Conservation (phyloP, 2,888 invertebrate species). For the Atrina japonica region DNA sequence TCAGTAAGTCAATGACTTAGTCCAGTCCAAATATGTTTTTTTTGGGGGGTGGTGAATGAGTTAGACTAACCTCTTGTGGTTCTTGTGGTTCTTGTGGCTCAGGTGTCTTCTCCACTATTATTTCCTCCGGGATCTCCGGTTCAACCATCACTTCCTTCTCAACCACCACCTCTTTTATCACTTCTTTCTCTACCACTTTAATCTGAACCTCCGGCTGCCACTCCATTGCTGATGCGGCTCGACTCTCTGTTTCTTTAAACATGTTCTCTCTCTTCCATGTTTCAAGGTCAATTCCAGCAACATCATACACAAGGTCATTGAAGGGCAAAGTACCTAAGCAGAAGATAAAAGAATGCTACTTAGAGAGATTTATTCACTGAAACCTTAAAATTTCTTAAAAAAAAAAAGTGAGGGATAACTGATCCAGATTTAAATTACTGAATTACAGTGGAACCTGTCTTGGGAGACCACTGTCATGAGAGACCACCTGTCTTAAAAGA, state of each 20-base stretch:
- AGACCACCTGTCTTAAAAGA: too few species aligned
- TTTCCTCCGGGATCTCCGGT: not conserved
- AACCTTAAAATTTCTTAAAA: not conserved
- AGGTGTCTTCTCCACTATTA: slow-evolving; percentile 42
- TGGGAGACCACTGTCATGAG: too few species aligned
- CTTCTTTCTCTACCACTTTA: slow-evolving; percentile 43
- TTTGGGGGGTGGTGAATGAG: too few species aligned
- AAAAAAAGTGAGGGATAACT: not conserved
- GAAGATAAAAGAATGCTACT: not conserved
- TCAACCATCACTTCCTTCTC: slow-evolving; percentile 4
- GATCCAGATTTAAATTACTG: not conserved
- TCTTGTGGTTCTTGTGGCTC: slow-evolving; percentile 28
- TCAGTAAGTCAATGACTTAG: too few species aligned
- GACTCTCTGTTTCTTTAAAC: slow-evolving; percentile 70
- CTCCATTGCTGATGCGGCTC: slow-evolving; percentile 67
- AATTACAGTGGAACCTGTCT: too few species aligned
- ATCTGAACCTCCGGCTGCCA: slow-evolving; percentile 69
- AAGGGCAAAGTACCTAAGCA: slow-evolving; percentile 73
- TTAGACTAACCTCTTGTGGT: too few species aligned
- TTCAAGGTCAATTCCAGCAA: slow-evolving; percentile 77
- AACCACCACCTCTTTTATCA: slow-evolving; percentile 31
- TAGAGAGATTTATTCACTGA: not conserved
- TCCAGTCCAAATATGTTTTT: too few species aligned
- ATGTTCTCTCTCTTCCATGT: slow-evolving; percentile 75
- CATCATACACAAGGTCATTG: slow-evolving; percentile 73